Percentiles rank a stretch among this genome's conserved stretches.
Evolutionary conservation across 1,140 invertebrate species (phyloP).

Genomic region (Onthophagus taurus): DNA sequence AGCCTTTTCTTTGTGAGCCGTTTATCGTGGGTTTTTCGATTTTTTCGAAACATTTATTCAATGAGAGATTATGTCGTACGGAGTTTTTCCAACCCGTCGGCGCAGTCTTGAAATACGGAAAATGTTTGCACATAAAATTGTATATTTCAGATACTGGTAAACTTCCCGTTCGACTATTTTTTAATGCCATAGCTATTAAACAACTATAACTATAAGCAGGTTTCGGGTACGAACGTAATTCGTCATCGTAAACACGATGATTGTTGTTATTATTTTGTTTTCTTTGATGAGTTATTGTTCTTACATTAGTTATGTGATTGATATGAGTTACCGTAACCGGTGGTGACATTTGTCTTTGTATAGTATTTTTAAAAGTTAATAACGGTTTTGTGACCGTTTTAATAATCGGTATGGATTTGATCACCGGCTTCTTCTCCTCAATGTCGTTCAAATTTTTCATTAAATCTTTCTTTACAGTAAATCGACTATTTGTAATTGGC

Average conservation of each 20-base stretch:
- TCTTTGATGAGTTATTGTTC: constrained; percentile 36
- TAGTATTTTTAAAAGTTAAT: constrained; percentile 28
- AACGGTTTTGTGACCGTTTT: constrained; percentile 30
- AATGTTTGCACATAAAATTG: constrained; percentile 97
- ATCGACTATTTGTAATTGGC: too few species aligned
- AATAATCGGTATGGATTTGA: constrained; percentile 39
- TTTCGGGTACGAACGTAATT: constrained; percentile 78
- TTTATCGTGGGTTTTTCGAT: constrained; percentile 84
- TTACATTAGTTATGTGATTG: constrained; percentile 24
- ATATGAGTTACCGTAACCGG: constrained; percentile 30
- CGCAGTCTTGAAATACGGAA: constrained; percentile 95
- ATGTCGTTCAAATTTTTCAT: constrained; percentile 34
- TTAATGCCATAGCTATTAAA: constrained; percentile 93
- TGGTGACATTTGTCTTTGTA: constrained; percentile 23
- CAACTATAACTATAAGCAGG: constrained; percentile 97
- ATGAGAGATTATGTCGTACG: constrained; percentile 87
- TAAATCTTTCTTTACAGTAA: constrained; percentile 33
- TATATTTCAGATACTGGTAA: constrained; percentile 97
- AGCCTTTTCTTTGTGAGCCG: constrained; percentile 75
- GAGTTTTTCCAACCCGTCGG: constrained; percentile 98
- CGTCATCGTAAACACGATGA: constrained; percentile 43
- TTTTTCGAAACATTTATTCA: constrained; percentile 98
- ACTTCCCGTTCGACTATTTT: constrained; percentile 89
- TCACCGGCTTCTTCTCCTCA: constrained; percentile 39
- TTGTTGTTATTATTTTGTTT: constrained; percentile 42